Evolutionary conservation across 2,888 invertebrate genomes (phyloP), one percentile per base, ranked within the genome.

Genomic region (Amiota mariae): DNA sequence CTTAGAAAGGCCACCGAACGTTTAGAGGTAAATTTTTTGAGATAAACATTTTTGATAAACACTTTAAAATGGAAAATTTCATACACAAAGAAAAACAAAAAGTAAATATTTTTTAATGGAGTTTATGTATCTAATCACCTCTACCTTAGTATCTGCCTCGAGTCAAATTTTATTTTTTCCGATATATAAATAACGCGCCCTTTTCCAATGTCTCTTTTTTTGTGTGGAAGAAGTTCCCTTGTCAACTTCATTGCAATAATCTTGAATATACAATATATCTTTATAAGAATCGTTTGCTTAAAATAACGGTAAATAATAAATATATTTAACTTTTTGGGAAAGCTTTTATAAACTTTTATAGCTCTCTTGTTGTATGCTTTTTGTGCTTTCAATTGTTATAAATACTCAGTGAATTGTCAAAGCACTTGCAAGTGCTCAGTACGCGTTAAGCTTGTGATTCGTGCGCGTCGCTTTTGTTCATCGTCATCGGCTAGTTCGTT

Each of bases 1-100:
- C 90, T 96, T 74, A 91, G 94, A 71, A 96, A 95, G 86, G 96
- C 96, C 59, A 96, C 96, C 0, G 95, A 96, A 89, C 92, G 96
- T 85, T 91, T 96, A 73, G 95, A 96, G 94, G 96, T 96, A 82
- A 92, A 92, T 91, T 36, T 36, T 36, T 36, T 36, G 8, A 36
- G 36, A 36, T 36, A 36, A 36, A 4, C 2, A 2, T 36, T 36
- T 36, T 2, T 24, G 24, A 3, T 24, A 24, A 24, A 2, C 24
- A 24, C 24, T 36, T 36, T 2, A 36, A 36, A 36, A 36, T 36
- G 36, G 36, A 36, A 36, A 36, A 36, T 36, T 36, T 6, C 3
- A 36, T 36, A 36, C 36, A 36, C 36, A 59, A 59, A 59, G 11
- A 20, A 59, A 59, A 18, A 20, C 12, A 15, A 59, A 8, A n/a